Evolutionary conservation across 1,140 invertebrate genomes (phyloP).

Genomic region (Lordiphosa collinella): DNA sequence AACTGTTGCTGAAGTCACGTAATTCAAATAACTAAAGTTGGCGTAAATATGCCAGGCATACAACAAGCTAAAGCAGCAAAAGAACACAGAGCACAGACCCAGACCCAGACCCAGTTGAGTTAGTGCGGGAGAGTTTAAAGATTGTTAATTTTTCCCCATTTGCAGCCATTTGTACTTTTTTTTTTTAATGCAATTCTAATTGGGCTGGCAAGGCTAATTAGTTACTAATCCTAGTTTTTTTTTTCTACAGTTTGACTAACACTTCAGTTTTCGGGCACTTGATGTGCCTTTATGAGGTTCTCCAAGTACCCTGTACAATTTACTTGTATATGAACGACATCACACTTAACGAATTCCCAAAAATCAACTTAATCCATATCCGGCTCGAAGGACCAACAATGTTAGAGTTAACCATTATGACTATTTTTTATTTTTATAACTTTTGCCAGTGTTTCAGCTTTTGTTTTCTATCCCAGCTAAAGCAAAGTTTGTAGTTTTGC

Average conservation of each 20-base stretch:
- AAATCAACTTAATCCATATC: too few species aligned
- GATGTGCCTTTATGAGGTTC: conserved; percentile 10
- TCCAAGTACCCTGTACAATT: background rate
- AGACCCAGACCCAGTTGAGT: conserved; percentile 30
- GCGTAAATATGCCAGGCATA: conserved; percentile 73
- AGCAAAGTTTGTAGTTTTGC: too few species aligned
- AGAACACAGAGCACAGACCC: background rate
- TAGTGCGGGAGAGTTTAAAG: conserved; percentile 40
- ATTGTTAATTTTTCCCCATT: conserved; percentile 38
- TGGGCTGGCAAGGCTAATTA: conserved; percentile 1
- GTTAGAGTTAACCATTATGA: too few species aligned
- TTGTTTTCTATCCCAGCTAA: too few species aligned
- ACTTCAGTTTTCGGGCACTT: conserved; percentile 21
- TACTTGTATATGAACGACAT: too few species aligned
- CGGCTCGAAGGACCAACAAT: too few species aligned
- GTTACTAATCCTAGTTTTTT: conserved; percentile 1
- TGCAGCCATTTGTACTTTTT: too few species aligned
- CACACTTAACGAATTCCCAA: too few species aligned
- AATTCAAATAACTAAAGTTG: conserved; percentile 78
- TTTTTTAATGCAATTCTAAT: background rate
- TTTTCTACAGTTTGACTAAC: conserved; percentile 20
- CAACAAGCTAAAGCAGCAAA: background rate
- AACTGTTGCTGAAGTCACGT: conserved; percentile 76
- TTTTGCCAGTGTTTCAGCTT: too few species aligned
- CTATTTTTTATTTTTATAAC: too few species aligned